Evolutionary conservation across 2,113 vertebrate species (phyloP).

Genomic region (Callopanchax toddi): DNA sequence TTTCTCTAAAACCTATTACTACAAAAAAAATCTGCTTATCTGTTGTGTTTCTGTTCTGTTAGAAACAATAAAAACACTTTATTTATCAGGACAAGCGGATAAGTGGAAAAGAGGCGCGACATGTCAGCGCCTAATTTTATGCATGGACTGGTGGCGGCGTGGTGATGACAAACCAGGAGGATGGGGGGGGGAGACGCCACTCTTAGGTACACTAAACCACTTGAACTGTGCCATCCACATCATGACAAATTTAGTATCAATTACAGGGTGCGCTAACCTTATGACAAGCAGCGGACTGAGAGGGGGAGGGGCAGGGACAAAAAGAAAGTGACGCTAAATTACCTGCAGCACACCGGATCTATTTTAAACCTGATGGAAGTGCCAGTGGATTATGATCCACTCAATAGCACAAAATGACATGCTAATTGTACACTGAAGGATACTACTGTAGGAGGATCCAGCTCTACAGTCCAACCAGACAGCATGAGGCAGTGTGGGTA

Average conservation of each 20-base stretch:
- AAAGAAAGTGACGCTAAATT: conserved; percentile 69
- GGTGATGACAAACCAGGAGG: conserved; percentile 58
- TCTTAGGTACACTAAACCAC: conserved; percentile 64
- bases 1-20: conserved; percentile 47
- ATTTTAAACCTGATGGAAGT: conserved; percentile 66
- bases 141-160: conserved; percentile 60
- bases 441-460: conserved; percentile 10
- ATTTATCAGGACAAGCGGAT: conserved; percentile 57
- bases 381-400: conserved; percentile 60
- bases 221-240: conserved; percentile 71
- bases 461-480: neutral
- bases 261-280: conserved; percentile 74
- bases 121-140: conserved; percentile 65
- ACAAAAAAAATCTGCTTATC: conserved; percentile 66
- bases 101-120: conserved; percentile 50
- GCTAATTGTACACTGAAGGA: conserved; percentile 65
- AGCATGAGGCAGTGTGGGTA: neutral
- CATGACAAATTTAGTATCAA: conserved; percentile 76
- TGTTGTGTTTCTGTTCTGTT: conserved; percentile 50
- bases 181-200: conserved; percentile 45
- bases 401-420: conserved; percentile 44
- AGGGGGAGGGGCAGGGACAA: conserved; percentile 54
- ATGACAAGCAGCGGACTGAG: conserved; percentile 62
- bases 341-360: conserved; percentile 62
- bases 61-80: conserved; percentile 63